Evolutionary conservation across 2,113 vertebrate species (phyloP).

Genomic region (Spilogale gracilis): DNA sequence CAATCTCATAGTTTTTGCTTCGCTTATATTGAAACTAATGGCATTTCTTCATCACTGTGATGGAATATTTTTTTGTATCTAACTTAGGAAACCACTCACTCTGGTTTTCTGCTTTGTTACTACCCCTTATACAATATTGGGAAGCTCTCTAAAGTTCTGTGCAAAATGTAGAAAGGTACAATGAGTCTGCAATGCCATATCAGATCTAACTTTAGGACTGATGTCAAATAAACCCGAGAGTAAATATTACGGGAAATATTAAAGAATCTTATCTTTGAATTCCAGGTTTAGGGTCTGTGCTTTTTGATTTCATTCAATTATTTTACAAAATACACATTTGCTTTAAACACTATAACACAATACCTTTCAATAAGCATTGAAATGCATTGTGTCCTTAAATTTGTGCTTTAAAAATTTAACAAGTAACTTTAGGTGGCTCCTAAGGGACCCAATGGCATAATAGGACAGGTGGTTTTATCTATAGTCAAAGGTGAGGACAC

Average conservation of each 20-base stretch:
- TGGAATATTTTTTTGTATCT: not conserved
- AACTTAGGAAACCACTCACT: not conserved
- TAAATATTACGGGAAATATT: not conserved
- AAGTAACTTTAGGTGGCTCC: not conserved
- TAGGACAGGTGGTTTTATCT: not conserved
- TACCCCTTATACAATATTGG: not conserved
- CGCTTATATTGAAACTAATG: not conserved
- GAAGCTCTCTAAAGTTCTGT: not conserved
- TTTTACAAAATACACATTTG: not conserved
- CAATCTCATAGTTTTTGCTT: not conserved
- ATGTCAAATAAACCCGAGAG: slow-evolving; percentile 23
- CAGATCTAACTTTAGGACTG: not conserved
- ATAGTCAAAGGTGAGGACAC: not conserved
- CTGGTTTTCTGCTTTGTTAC: not conserved
- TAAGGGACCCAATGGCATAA: not conserved
- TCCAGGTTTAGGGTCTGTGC: not conserved
- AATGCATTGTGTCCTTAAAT: not conserved
- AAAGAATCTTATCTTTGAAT: not conserved
- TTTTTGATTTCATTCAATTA: not conserved
- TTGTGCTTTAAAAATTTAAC: slow-evolving; percentile 15
- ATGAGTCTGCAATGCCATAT: not conserved
- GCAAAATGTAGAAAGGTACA: not conserved
- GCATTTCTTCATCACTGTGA: not conserved
- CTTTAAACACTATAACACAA: not conserved
- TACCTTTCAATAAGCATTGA: not conserved